Evolutionary conservation across 1,140 invertebrate species (phyloP).

Genomic region (Proales similis): DNA sequence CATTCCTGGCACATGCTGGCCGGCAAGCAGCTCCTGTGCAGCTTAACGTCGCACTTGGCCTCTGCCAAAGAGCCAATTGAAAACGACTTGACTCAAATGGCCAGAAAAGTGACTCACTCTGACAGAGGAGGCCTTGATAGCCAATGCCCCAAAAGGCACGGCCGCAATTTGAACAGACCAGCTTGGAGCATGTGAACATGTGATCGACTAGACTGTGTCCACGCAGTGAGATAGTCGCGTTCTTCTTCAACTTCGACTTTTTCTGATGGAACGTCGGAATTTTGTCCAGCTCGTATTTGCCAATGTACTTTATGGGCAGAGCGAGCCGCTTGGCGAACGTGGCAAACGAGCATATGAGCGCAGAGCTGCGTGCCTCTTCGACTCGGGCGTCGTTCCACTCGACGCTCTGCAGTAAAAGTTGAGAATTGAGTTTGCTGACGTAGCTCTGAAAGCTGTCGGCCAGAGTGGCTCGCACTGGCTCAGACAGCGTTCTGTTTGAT

Average conservation of each 20-base stretch:
- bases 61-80: neutral
- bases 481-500: too few relatives aligned
- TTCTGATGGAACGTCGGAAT: conserved; percentile 30
- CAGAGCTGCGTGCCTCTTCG: conserved; percentile 16
- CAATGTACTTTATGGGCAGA: conserved; percentile 19
- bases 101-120: conserved; percentile 11
- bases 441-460: too few relatives aligned
- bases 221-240: neutral
- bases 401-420: too few relatives aligned
- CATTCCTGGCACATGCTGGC: neutral
- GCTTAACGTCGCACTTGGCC: conserved; percentile 27
- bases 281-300: conserved; percentile 23
- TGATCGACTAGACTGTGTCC: neutral
- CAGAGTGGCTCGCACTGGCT: too few relatives aligned
- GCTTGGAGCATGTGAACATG: neutral
- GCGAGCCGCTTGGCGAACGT: conserved; percentile 13
- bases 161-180: conserved; percentile 1
- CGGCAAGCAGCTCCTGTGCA: conserved; percentile 9
- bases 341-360: conserved; percentile 1
- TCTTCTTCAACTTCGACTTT: conserved; percentile 25
- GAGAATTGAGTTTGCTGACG: too few relatives aligned
- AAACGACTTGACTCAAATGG: neutral
- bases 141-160: conserved; percentile 36
- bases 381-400: conserved; percentile 23
- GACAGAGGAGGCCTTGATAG: conserved; percentile 30